These are phyloP conservation scores for Gyps fulvus DNA, from an alignment of 2,113 vertebrate genomes.

Conservation along the genomic window DNA sequence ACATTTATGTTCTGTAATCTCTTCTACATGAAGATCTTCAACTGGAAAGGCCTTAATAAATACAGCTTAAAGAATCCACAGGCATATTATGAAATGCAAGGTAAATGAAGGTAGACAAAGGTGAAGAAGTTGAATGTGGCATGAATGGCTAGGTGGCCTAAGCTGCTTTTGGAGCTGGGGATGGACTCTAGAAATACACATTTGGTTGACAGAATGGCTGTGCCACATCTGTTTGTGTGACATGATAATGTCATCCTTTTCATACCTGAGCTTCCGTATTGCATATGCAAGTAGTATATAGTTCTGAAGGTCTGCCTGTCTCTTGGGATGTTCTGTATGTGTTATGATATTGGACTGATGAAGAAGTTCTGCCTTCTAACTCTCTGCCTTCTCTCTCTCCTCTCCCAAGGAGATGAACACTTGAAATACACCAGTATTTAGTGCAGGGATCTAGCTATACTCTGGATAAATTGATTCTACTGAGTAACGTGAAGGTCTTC, in stretches of 20 bases:
- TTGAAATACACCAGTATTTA: background rate
- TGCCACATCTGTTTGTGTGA: background rate
- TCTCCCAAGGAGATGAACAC: rapidly evolving
- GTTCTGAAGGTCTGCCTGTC: background rate
- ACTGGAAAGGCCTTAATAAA: background rate
- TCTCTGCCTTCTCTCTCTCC: background rate
- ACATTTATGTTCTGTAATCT: background rate
- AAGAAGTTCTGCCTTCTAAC: background rate
- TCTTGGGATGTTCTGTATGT: background rate
- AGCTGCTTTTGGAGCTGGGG: background rate
- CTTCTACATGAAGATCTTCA: background rate
- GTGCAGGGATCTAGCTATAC: background rate
- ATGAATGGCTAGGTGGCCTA: background rate
- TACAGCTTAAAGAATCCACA: background rate
- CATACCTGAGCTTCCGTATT: background rate
- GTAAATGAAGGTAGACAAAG: background rate
- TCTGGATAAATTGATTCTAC: background rate
- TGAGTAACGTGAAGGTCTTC: background rate
- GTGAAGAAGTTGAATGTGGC: background rate
- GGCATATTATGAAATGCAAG: background rate
- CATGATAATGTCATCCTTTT: rapidly evolving
- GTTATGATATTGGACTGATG: background rate
- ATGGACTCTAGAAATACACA: background rate
- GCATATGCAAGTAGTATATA: background rate
- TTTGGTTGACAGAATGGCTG: background rate